A percentile compares a stretch with the other conserved stretches of the same genome.
Evolutionary conservation across 1,140 invertebrate genomes (phyloP).

Genomic region (Plectus sambesii): DNA sequence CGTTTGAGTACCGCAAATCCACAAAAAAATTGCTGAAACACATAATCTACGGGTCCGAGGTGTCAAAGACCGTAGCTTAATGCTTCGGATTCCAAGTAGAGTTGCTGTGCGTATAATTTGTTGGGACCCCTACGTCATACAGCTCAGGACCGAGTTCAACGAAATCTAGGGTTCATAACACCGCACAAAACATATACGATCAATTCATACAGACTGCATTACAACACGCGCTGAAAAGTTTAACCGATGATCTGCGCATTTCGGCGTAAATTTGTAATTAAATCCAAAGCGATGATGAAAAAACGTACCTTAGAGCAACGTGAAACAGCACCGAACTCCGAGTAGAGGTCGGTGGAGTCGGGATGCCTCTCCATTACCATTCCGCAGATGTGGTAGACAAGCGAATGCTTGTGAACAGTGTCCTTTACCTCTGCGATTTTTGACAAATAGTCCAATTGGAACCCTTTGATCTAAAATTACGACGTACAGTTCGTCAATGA

Average conservation of each 20-base stretch:
- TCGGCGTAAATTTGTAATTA: background rate
- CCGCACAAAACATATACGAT: background rate
- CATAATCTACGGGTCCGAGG: too few relatives aligned
- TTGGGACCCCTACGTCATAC: too few relatives aligned
- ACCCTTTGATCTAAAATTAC: slow-evolving; percentile 67
- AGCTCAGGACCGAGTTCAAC: too few relatives aligned
- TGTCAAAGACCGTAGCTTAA: too few relatives aligned
- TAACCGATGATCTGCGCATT: background rate
- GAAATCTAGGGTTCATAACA: background rate
- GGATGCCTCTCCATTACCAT: slow-evolving; percentile 93
- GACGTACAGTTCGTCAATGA: too few relatives aligned
- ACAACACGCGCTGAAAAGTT: background rate
- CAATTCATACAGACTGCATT: background rate
- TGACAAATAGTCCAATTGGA: slow-evolving; percentile 90
- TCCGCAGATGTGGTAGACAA: slow-evolving; percentile 89
- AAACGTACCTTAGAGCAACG: slow-evolving; percentile 61
- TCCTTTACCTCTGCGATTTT: slow-evolving; percentile 99
- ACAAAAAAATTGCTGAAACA: slow-evolving; percentile 2
- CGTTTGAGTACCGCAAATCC: background rate
- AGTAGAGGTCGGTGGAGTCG: slow-evolving; percentile 83
- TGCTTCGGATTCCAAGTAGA: too few relatives aligned
- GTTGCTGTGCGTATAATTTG: background rate
- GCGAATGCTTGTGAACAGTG: slow-evolving; percentile 79
- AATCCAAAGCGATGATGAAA: slow-evolving; percentile 2
- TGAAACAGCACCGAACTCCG: slow-evolving; percentile 82